These are phyloP conservation scores for Urosaurus nigricauda DNA, from an alignment of 2,797 vertebrate species.

Conservation along the genomic window DNA sequence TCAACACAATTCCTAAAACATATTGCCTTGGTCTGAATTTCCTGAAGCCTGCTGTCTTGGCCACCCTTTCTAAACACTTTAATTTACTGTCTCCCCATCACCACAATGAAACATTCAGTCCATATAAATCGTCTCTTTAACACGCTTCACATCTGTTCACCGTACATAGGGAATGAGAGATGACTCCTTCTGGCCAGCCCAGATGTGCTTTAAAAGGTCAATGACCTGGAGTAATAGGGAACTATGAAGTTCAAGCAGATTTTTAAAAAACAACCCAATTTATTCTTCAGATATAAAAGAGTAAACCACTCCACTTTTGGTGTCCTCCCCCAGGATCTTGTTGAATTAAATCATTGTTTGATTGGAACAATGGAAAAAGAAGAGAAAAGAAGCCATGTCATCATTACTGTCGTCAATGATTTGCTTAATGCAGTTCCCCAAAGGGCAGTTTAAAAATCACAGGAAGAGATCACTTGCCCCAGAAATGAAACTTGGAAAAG, in stretches of 20 bases:
- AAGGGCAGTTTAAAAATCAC: conserved; percentile 3
- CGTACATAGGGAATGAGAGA: conserved; percentile 25
- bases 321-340: neutral
- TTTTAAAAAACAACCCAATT: neutral
- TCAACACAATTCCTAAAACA: conserved; percentile 17
- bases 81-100: conserved; percentile 40
- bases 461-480: conserved; percentile 11
- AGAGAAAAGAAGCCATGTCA: neutral
- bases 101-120: conserved; percentile 46
- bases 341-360: conserved; percentile 27
- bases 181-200: conserved; percentile 22
- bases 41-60: conserved; percentile 35
- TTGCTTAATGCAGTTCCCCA: conserved; percentile 14
- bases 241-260: neutral
- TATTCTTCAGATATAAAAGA: conserved; percentile 33
- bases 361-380: conserved; percentile 14
- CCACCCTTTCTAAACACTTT: conserved; percentile 22
- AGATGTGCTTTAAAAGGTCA: conserved; percentile 35
- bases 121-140: neutral
- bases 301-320: conserved; percentile 20
- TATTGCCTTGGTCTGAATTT: conserved; percentile 44
- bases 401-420: conserved; percentile 7
- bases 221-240: conserved; percentile 33
- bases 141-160: conserved; percentile 42
- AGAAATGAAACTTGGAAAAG: neutral